Percentiles rank a stretch among this genome's conserved stretches.
These are phyloP conservation scores for Chironomus riparius DNA, from an alignment of 2,888 invertebrate genomes.

Conservation along the genomic window DNA sequence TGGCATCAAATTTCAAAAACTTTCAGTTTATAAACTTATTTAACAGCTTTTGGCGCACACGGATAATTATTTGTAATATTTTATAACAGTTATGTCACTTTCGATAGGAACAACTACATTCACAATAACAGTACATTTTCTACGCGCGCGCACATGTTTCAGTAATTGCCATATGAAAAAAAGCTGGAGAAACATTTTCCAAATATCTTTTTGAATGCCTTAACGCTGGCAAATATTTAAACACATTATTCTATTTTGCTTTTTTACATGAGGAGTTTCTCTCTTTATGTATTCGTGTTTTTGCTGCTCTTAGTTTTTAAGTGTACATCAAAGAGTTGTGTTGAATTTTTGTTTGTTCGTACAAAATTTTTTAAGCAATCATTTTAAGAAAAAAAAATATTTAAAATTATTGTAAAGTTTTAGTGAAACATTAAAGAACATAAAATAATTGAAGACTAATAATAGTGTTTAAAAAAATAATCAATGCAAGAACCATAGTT, in stretches of 20 bases:
- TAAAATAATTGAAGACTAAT: too few relatives aligned
- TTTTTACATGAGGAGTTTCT: not conserved
- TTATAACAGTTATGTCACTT: not conserved
- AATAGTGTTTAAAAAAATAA: too few relatives aligned
- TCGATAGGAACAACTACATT: not conserved
- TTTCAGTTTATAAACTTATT: not conserved
- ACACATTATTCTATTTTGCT: slow-evolving; percentile 16
- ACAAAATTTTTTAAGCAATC: slow-evolving; percentile 10
- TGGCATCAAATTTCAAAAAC: too few relatives aligned
- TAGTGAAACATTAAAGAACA: too few relatives aligned
- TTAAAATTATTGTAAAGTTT: not conserved
- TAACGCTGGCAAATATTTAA: slow-evolving; percentile 13
- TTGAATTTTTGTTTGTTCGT: slow-evolving; percentile 26
- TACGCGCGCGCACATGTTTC: not conserved
- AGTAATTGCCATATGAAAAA: not conserved
- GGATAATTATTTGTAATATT: not conserved
- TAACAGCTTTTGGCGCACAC: not conserved
- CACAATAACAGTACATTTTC: not conserved
- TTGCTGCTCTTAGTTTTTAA: slow-evolving; percentile 19
- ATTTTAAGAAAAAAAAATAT: slow-evolving; percentile 4
- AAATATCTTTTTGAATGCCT: slow-evolving; percentile 5
- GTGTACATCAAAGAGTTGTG: slow-evolving; percentile 24
- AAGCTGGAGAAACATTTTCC: not conserved
- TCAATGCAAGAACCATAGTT: too few relatives aligned
- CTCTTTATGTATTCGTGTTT: slow-evolving; percentile 15